Evolutionary conservation across 2,113 vertebrate species (phyloP).

Genomic region (Antechinus flavipes): DNA sequence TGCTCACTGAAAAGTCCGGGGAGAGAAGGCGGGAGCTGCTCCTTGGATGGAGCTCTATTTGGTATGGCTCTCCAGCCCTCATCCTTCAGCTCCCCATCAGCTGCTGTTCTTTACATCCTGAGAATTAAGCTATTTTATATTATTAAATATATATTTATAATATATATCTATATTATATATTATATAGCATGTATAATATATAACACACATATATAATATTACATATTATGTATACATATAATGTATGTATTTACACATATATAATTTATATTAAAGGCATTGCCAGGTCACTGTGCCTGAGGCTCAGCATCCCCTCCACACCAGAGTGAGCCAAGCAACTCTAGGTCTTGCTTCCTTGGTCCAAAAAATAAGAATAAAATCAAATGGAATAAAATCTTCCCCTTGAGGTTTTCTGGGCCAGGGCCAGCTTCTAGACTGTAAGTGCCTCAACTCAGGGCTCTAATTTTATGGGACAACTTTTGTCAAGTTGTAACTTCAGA

Average conservation of each 20-base stretch:
- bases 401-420: not conserved
- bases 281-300: not conserved
- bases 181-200: too few species aligned
- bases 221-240: too few species aligned
- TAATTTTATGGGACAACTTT: not conserved
- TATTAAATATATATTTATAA: too few species aligned
- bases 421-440: not conserved
- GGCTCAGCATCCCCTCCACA: not conserved
- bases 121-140: slow-evolving; percentile 24
- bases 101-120: slow-evolving; percentile 32
- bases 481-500: not conserved
- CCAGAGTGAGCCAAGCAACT: not conserved
- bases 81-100: slow-evolving; percentile 27
- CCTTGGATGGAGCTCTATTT: not conserved
- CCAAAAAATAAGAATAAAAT: not conserved
- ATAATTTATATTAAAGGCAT: not conserved
- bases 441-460: rapidly evolving
- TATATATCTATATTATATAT: too few species aligned
- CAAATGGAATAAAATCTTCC: not conserved
- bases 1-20: not conserved
- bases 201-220: too few species aligned
- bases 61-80: not conserved
- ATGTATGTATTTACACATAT: too few species aligned
- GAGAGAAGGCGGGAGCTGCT: not conserved
- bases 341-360: not conserved